A percentile compares a stretch with the other conserved stretches of the same genome.
Evolutionary conservation across 2,888 invertebrate genomes (phyloP).

Genomic region (Charanyca ferruginea): DNA sequence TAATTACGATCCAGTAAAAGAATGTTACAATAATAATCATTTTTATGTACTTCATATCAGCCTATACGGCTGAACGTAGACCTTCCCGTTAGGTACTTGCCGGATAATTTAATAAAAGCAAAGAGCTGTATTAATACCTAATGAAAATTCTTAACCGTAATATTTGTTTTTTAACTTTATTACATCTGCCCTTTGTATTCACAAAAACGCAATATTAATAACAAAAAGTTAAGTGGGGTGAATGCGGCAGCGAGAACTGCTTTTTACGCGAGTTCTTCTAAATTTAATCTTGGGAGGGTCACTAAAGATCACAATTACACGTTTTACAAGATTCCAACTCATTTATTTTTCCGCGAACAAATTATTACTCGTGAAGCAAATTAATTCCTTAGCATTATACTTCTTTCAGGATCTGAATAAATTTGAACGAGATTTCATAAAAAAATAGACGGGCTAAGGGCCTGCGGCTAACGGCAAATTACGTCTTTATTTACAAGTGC

Average conservation of each 20-base stretch:
- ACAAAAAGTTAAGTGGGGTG: slow-evolving; percentile 54
- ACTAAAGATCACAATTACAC: slow-evolving; percentile 86
- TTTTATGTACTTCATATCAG: no score
- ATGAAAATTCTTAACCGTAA: slow-evolving; percentile 40
- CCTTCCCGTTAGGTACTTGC: no score
- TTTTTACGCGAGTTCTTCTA: slow-evolving; percentile 72
- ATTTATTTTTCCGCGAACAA: slow-evolving; percentile 84
- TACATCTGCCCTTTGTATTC: slow-evolving; percentile 47
- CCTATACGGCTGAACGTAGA: no score
- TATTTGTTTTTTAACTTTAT: slow-evolving; percentile 45
- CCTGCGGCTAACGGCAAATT: slow-evolving; percentile 88
- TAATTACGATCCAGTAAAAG: neutral
- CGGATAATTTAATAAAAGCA: slow-evolving; percentile 11
- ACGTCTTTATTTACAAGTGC: slow-evolving; percentile 87
- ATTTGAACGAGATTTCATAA: slow-evolving; percentile 86
- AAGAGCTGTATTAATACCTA: slow-evolving; percentile 28
- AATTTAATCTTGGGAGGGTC: slow-evolving; percentile 75
- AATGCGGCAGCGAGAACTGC: slow-evolving; percentile 71
- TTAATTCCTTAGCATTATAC: slow-evolving; percentile 89
- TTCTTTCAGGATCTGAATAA: slow-evolving; percentile 89
- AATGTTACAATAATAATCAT: slow-evolving; percentile 7
- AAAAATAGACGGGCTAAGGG: slow-evolving; percentile 83
- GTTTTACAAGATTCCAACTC: slow-evolving; percentile 84
- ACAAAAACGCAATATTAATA: slow-evolving; percentile 55
- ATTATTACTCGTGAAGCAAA: slow-evolving; percentile 87